phyloP scores from a whole-genome alignment of 1,140 invertebrate genomes.

The Halotydeus destructor region DNA sequence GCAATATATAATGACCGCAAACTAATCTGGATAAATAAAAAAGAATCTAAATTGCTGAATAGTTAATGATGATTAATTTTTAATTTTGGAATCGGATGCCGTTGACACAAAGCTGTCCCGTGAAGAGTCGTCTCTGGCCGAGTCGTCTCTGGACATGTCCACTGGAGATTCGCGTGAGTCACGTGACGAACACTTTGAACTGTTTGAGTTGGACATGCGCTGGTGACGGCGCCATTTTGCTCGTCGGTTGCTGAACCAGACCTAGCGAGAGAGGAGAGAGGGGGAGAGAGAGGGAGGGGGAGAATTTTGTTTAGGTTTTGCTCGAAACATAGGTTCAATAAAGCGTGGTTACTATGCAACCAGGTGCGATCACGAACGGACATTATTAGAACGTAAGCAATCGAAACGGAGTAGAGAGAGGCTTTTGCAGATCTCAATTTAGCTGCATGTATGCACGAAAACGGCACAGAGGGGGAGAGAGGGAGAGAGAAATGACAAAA shows the following conservation, averaged over 20 bases:
- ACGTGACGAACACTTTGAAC: constrained; percentile 6
- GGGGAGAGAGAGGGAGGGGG: background rate
- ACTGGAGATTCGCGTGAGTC: constrained; percentile 7
- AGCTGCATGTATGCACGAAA: too few species aligned
- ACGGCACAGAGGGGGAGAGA: too few species aligned
- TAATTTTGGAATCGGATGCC: too few species aligned
- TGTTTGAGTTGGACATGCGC: constrained; percentile 46
- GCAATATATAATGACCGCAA: too few species aligned
- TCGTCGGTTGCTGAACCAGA: constrained; percentile 97
- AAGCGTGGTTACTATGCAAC: background rate
- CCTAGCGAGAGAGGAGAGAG: constrained; percentile 31
- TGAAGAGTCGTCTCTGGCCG: too few species aligned
- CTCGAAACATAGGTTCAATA: background rate
- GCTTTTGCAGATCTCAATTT: background rate
- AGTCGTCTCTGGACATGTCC: constrained; percentile 2
- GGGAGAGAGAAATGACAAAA: too few species aligned
- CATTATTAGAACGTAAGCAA: background rate
- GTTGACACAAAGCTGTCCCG: too few species aligned
- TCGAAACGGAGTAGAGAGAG: background rate
- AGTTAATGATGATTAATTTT: too few species aligned
- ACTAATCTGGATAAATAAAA: too few species aligned
- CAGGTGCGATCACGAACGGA: background rate
- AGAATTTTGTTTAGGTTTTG: background rate
- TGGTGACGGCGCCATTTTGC: constrained; percentile 89
- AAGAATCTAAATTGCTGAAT: too few species aligned